phyloP scores from a whole-genome alignment of 2,797 vertebrate genomes.

The Sphenopsis melanotis region DNA sequence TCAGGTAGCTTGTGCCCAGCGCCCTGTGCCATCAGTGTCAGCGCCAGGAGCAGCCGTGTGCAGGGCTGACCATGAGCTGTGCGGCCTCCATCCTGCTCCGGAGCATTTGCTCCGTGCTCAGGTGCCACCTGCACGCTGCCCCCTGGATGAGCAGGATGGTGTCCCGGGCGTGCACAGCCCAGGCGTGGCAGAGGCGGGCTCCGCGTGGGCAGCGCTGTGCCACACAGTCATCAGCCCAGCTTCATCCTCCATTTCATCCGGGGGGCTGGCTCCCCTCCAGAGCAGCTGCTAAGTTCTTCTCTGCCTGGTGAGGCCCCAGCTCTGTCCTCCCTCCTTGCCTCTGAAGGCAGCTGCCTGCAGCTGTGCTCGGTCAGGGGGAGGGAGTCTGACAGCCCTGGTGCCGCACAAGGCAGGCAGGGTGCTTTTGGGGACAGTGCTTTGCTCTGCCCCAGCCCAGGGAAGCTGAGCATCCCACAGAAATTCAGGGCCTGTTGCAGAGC shows the following conservation, averaged over 20 bases:
- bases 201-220: background rate
- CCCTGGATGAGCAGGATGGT: background rate
- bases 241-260: background rate
- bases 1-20: background rate
- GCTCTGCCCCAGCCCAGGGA: background rate
- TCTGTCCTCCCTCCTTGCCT: background rate
- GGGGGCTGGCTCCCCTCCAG: slow-evolving; percentile 48
- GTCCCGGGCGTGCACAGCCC: background rate
- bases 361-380: background rate
- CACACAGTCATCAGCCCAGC: background rate
- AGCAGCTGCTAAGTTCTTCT: background rate
- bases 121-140: background rate
- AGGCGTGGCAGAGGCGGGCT: background rate
- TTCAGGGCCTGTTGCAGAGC: background rate
- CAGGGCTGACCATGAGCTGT: background rate
- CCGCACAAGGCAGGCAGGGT: fast-evolving
- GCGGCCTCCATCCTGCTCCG: background rate
- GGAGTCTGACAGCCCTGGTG: background rate
- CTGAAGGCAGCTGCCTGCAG: slow-evolving; percentile 7
- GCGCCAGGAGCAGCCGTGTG: background rate
- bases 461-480: background rate
- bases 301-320: background rate
- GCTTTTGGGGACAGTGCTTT: background rate
- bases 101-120: fast-evolving
- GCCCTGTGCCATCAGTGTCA: background rate